Evolutionary conservation across 2,888 invertebrate species (phyloP), one percentile per base, ranked within the genome.

Genomic region (Acleris emargana): DNA sequence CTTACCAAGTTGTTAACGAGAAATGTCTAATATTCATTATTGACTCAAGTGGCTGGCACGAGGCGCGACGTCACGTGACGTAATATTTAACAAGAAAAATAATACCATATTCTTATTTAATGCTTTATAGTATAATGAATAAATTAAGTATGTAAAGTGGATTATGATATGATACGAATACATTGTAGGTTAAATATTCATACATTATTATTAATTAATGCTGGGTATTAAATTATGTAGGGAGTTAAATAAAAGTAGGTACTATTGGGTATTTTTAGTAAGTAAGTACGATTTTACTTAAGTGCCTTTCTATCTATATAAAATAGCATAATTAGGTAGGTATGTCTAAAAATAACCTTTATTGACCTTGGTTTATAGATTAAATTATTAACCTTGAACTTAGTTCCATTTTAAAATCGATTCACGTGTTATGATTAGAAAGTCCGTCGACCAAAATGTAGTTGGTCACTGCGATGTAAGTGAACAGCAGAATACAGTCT

Each of bases 1-100:
- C 20, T 20, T 20, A 9, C 0, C 32, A 3, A 2, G 9, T 32
- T 32, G 9, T 28, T 28, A 28, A 9, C 9, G 4, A 43, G 43
- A 43, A 43, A 16, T 4, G 16, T 32, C 32, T 3, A 58, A 16
- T 49, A 20, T 16, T 32, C 28, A 47, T 16, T 58, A n/a, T 58
- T 58, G 58, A 50, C 32, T 38, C 49, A 58, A 50, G 58, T 58
- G 58, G 1, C 2, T 11, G 4, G 49, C 58, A 58, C 58, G 58
- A 28, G 58, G 3, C 9, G 18, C 50, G 58, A 50, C 58, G 58
- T 50, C 58, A n/a, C 38, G 1, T 18, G 20, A 50, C 22, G 16
- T 50, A 50, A 22, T 6, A n/a, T n/a, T n/a, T n/a, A 43, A 43
- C 6, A 25, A 25, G 20, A 20, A n/a, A 20, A 49, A 18, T 5